These are phyloP conservation scores for Andrena flavipes DNA, from an alignment of 2,888 invertebrate species.

Conservation along the genomic window DNA sequence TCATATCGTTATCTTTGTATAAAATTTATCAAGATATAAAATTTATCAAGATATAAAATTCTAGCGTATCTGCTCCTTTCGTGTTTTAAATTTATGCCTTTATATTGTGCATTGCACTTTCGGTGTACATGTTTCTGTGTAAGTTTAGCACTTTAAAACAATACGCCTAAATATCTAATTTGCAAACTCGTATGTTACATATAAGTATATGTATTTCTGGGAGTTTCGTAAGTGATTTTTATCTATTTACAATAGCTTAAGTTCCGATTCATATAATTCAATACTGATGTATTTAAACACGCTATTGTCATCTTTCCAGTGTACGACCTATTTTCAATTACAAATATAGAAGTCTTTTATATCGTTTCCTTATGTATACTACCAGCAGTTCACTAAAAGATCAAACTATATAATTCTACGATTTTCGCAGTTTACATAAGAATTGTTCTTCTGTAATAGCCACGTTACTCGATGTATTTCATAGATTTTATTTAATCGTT, in stretches of 20 bases:
- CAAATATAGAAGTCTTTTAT: neutral
- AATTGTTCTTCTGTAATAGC: slow-evolving; percentile 11
- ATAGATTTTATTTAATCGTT: slow-evolving; percentile 16
- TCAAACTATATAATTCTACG: neutral
- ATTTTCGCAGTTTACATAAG: slow-evolving; percentile 7
- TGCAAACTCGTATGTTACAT: neutral
- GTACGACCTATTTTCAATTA: no score
- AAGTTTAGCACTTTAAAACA: slow-evolving; percentile 1
- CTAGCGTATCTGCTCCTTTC: slow-evolving; percentile 9
- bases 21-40: slow-evolving; percentile 17
- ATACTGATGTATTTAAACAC: neutral
- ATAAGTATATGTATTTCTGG: slow-evolving; percentile 6
- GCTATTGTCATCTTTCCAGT: slow-evolving; percentile 4
- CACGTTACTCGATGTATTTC: slow-evolving; percentile 41
- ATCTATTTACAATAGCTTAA: neutral
- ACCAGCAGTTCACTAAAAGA: no score
- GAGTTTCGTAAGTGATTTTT: neutral
- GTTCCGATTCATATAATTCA: neutral
- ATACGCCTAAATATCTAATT: neutral
- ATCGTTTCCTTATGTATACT: neutral
- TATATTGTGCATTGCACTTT: slow-evolving; percentile 13
- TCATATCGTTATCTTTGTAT: slow-evolving; percentile 17
- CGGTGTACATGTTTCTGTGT: neutral
- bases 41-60: slow-evolving; percentile 2
- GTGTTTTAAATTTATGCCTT: slow-evolving; percentile 12